These are phyloP conservation scores for Nysson spinosus DNA, from an alignment of 2,888 invertebrate genomes.

Conservation along the genomic window DNA sequence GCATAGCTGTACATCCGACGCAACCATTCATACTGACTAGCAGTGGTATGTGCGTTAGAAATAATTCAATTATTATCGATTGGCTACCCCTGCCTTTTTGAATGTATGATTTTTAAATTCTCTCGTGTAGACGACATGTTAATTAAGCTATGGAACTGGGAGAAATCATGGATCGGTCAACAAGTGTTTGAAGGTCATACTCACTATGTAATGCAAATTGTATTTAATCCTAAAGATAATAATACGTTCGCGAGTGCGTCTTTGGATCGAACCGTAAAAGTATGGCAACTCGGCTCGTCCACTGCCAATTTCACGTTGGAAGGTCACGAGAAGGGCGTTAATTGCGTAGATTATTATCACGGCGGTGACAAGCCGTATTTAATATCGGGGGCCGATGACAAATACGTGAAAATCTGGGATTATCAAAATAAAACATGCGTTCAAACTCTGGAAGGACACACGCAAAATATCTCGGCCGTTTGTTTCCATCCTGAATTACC, in stretches of 20 bases:
- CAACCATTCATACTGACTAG: constrained; percentile 98
- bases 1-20: constrained; percentile 97
- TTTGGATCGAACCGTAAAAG: constrained; percentile 97
- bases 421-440: constrained; percentile 99
- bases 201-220: constrained; percentile 99
- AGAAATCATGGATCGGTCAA: constrained; percentile 98
- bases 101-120: background rate
- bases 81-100: background rate
- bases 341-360: constrained; percentile 99
- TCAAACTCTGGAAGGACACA: constrained; percentile 97
- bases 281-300: constrained; percentile 99
- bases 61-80: background rate
- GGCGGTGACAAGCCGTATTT: constrained; percentile 99
- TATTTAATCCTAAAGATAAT: constrained; percentile 99
- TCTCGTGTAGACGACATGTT: constrained; percentile 92
- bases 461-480: constrained; percentile 96
- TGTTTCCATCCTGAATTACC: constrained; percentile 99
- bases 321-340: constrained; percentile 99
- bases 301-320: constrained; percentile 98
- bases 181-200: constrained; percentile 99
- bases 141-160: constrained; percentile 99
- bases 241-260: constrained; percentile 99
- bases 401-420: constrained; percentile 99
- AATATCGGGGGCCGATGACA: constrained; percentile 99
- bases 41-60: constrained; percentile 93